Evolutionary conservation across 2,113 vertebrate species (phyloP), one percentile per base, ranked within the genome.

Genomic region (Myocastor coypus): DNA sequence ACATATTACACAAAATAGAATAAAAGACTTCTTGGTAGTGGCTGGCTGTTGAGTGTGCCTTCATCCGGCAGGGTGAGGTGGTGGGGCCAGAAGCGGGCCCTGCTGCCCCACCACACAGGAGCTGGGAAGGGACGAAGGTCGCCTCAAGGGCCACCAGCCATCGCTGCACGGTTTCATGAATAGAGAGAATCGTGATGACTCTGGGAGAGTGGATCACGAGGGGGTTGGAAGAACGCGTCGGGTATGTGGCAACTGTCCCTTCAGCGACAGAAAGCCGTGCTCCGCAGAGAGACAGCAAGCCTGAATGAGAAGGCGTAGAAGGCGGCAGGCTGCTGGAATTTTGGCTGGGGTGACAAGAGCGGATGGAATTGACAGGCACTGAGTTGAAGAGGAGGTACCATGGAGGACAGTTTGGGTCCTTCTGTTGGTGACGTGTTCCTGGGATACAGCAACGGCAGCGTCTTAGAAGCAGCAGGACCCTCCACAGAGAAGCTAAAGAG

Each of bases 1-100:
- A 5, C 68, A 55, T 42, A 13, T 3, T 37, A 26, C 24, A 20
- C 32, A 37, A 26, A 61, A 80, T 0, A 42, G 22, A 19, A 37
- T 13, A 30, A 26, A 30, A 7, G 30, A 78, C 37, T 52, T 87
- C 19, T 46, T 19, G 32, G 19, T 6, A 86, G 19, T 8, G 5
- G 11, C 28, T 2, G 12, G 7, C 16, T 22, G 24, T 20, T 40
- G 46, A 26, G 1, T 61, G 12, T 77, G 19, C 6, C 57, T 66
- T 3, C 1, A 52, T 61, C 0, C 34, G 50, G 4, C 22, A 84
- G 59, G 11, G 40, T 4, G 50, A 83, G 5, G 14, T 7, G 64
- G 63, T 4, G 2, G 42, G 13, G 10, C 52, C 3, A 0, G 28
- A 42, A 80, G 28, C 30, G 61, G 28, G 37, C 2, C 8, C 1